phyloP scores from a whole-genome alignment of 1,140 invertebrate species.

The Heliconius himera region DNA sequence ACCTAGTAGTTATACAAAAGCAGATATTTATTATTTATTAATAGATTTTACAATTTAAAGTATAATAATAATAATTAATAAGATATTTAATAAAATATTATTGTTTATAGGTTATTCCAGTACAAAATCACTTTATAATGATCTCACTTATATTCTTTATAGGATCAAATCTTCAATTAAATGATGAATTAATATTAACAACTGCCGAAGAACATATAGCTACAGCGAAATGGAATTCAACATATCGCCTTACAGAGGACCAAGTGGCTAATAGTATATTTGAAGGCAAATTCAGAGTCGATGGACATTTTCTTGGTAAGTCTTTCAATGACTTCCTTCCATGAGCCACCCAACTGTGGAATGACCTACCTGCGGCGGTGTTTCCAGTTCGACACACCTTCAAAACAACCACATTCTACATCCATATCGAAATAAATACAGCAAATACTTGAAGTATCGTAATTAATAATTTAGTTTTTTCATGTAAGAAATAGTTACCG shows the following conservation, averaged over 20 bases:
- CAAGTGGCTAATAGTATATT: slow-evolving; percentile 50
- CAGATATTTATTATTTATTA: too few relatives aligned
- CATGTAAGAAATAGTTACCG: background rate
- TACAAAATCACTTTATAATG: too few relatives aligned
- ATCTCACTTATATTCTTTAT: slow-evolving; percentile 18
- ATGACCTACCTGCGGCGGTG: too few relatives aligned
- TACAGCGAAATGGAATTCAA: slow-evolving; percentile 52
- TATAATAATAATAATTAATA: too few relatives aligned
- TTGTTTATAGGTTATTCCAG: too few relatives aligned
- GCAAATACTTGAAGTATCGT: too few relatives aligned
- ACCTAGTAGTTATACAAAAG: too few relatives aligned
- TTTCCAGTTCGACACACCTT: too few relatives aligned
- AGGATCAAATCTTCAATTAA: slow-evolving; percentile 49
- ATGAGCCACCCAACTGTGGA: too few relatives aligned
- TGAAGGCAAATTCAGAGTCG: slow-evolving; percentile 78
- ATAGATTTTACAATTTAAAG: too few relatives aligned
- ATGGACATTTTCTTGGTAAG: slow-evolving; percentile 85
- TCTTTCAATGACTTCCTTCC: slow-evolving; percentile 35
- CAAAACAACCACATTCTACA: background rate
- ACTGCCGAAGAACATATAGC: slow-evolving; percentile 52
- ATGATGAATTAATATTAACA: slow-evolving; percentile 51
- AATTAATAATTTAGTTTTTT: background rate
- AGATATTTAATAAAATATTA: too few relatives aligned
- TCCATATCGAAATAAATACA: background rate
- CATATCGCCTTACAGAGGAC: slow-evolving; percentile 45